Evolutionary conservation across 2,113 vertebrate genomes (phyloP).

Genomic region (Callipepla californica): DNA sequence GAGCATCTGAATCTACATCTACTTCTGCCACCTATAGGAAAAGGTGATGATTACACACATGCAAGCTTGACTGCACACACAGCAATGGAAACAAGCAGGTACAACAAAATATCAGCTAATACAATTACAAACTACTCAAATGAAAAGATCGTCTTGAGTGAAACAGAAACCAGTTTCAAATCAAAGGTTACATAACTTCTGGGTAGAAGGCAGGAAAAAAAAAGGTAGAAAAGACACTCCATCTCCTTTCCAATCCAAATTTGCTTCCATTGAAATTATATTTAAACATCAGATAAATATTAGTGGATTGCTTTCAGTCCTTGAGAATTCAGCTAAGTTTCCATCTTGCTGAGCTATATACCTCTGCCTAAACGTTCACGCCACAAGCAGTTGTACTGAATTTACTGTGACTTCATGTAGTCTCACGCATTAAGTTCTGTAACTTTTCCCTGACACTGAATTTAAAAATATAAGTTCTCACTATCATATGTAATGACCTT

Average conservation of each 20-base stretch:
- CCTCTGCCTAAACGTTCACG: not conserved
- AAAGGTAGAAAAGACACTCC: not conserved
- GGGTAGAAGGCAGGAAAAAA: not conserved
- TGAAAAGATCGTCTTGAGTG: not conserved
- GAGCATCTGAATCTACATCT: constrained; percentile 94
- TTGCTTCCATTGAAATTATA: not conserved
- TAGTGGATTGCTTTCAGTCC: not conserved
- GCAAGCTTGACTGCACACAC: not conserved
- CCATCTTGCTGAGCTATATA: not conserved
- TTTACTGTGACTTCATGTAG: not conserved
- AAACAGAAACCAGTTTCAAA: not conserved
- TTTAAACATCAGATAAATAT: not conserved
- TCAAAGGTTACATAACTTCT: not conserved
- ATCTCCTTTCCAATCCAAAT: not conserved
- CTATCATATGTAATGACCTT: not conserved
- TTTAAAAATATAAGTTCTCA: not conserved
- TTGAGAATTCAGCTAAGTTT: not conserved
- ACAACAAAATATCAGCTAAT: not conserved
- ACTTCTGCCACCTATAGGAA: constrained; percentile 84
- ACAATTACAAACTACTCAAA: not conserved
- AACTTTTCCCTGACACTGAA: not conserved
- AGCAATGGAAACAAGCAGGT: not conserved
- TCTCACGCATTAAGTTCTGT: not conserved
- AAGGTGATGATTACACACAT: not conserved
- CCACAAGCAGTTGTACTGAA: not conserved